Base-by-base conservation (phyloP, 1,140 invertebrate genomes). In the Polyergus mexicanus region DNA sequence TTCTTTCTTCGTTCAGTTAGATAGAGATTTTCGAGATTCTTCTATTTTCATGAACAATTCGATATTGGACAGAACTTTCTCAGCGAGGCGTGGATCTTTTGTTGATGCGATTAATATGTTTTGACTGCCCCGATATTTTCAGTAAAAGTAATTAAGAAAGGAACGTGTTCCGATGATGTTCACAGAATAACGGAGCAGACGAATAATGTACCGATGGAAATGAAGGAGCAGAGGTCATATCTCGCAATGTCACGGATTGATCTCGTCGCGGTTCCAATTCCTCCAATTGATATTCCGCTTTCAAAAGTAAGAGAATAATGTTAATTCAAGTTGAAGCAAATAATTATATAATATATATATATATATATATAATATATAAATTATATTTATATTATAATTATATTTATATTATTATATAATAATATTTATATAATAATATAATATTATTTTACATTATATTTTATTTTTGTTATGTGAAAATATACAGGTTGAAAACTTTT, bases 261-360 rank as follows among this genome's bases (percentile, higher is more conserved):
- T 74, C 38, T 83, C 22, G 38, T 83, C 54, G 22, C 54, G 35
- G 35, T 58, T 81, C 6, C 66, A 35, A 1, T 25, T n/a, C 25
- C 66, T 1, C 25, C 68, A 13, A 83, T 74, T n/a, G 68, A 74
- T 11, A 19, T 22, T 25, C 5, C 68, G 25, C 54, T 83, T 83
- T 22, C 38, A 13, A 86, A 86, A 66, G 85, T 86, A 72, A 80
- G 47, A n/a, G 16, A 77, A 65, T 11, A 3, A 65, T 22, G 63
- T 65, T 13, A 69, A 16, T 69, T 8, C 1, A n/a, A 32, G 28
- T 35, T 58, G 28, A 62, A 41, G 5, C 13, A 22, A 65, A 56
- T 56, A 28, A 28, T 68, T 47, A 13, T 13, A 44, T 1, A 32
- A 25, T 62, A 44, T 11, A 44, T 44, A 44, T 11, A 44, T 41